Conservation (phyloP, 2,888 invertebrate genomes). For the Antheraea assamensis region DNA sequence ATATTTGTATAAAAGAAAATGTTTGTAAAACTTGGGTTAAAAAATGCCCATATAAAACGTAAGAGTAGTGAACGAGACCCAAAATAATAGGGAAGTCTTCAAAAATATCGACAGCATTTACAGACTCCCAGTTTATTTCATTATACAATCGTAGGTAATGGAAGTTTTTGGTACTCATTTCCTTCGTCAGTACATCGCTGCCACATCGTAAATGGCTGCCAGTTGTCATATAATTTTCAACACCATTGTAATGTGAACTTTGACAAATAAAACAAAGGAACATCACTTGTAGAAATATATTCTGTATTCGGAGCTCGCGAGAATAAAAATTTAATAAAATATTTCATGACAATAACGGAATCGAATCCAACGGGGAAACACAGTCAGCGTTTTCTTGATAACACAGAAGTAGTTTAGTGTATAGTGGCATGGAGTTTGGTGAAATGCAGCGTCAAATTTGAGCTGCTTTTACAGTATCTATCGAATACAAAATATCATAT, state of each 20-base stretch:
- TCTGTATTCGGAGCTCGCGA: slow-evolving; percentile 34
- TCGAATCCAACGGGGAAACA: slow-evolving; percentile 22
- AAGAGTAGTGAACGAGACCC: too few relatives aligned
- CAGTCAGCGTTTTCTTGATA: slow-evolving; percentile 30
- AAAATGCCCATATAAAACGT: too few relatives aligned
- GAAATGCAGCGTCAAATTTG: neutral
- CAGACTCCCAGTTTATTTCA: too few relatives aligned
- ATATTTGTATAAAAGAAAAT: too few relatives aligned
- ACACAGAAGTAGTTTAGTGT: slow-evolving; percentile 24
- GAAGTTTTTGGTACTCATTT: too few relatives aligned
- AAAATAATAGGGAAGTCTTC: too few relatives aligned
- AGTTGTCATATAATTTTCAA: too few relatives aligned
- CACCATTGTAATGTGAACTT: neutral
- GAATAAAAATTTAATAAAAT: slow-evolving; percentile 30
- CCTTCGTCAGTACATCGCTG: too few relatives aligned
- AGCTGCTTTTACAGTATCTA: neutral
- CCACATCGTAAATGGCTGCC: too few relatives aligned
- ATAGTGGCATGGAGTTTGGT: slow-evolving; percentile 1
- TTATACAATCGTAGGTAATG: too few relatives aligned
- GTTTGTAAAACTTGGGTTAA: too few relatives aligned
- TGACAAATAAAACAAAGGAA: slow-evolving; percentile 1
- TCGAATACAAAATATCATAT: neutral
- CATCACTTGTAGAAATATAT: slow-evolving; percentile 23
- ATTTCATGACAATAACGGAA: slow-evolving; percentile 29
- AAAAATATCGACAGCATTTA: too few relatives aligned